Evolutionary conservation across 2,888 invertebrate species (phyloP), one percentile per base, ranked within the genome.

Genomic region (Eumerus sabulonum): DNA sequence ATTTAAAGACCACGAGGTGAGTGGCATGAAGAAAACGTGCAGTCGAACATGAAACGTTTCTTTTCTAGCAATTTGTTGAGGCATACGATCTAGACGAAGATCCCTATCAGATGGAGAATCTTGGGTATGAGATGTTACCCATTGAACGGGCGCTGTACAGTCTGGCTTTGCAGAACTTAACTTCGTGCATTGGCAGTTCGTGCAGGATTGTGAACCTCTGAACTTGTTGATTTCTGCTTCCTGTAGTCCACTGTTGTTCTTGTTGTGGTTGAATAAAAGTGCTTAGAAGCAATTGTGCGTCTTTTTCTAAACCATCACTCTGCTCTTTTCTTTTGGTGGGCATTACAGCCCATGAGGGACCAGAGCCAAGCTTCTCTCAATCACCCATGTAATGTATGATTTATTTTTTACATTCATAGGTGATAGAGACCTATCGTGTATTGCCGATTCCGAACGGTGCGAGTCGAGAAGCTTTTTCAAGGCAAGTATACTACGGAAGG

Each of bases 51-150:
- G 11, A 36, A 27, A 42, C 2, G 9, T 40, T 11, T 40, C 9
- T 40, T 38, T 27, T 89, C 40, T 87, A 94, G 94, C 88, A 90
- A 82, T 96, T 93, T 86, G 88, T 91, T 0, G 96, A 97, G 89
- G 91, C 92, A n/a, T 97, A 96, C 86, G 91, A 96, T 86, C 85
- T 96, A 12, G 86, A 85, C 0, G 84, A 85, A 0, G 96, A 97
- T 86, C 93, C 93, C 0, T 92, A 92, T 86, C 95, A 97, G 88
- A 84, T 96, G 82, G 83, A 86, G 0, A 97, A 96, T 86, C 89
- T 92, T 4, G 91, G 90, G 1, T 86, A 89, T 50, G 84, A 87
- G 4, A 86, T 90, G 68, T 82, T 92, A 18, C 92, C 92, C 0
- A 90, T 91, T 1, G 85, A 91, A 59, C 88, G 88, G 19, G 89